These are phyloP conservation scores for Climacteris rufus DNA, from an alignment of 2,113 vertebrate genomes.

Conservation along the genomic window DNA sequence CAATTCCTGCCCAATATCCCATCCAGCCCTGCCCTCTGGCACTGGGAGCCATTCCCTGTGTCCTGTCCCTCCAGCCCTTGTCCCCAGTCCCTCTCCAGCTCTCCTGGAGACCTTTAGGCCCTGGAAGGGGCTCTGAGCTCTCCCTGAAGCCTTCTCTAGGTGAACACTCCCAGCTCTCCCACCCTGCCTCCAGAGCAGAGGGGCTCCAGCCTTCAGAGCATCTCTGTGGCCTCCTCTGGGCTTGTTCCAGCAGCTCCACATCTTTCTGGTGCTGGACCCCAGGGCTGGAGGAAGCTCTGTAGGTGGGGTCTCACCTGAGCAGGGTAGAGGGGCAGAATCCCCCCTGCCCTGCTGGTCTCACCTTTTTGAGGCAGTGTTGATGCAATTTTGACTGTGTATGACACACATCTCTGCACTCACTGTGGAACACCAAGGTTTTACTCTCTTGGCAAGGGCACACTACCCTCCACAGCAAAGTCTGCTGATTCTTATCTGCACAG, in stretches of 20 bases:
- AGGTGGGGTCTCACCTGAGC: not conserved
- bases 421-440: not conserved
- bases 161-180: not conserved
- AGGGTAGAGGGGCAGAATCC: not conserved
- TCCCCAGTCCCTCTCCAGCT: not conserved
- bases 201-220: not conserved
- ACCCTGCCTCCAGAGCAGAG: not conserved
- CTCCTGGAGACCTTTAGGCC: not conserved
- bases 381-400: not conserved
- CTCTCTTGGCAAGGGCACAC: not conserved
- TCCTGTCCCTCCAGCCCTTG: not conserved
- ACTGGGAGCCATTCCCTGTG: not conserved
- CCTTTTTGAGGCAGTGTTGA: not conserved
- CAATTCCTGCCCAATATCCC: not conserved
- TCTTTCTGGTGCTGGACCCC: not conserved
- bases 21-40: not conserved
- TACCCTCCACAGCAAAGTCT: not conserved
- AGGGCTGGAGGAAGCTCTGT: not conserved
- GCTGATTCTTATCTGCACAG: not conserved
- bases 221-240: rapidly evolving
- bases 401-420: not conserved
- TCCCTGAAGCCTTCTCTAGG: not conserved
- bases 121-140: not conserved
- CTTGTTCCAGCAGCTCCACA: not conserved
- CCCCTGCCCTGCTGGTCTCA: not conserved